A percentile compares a stretch with the other conserved stretches of the same genome.
phyloP scores from a whole-genome alignment of 2,888 invertebrate species.

The Meiosimyza platycephala region DNA sequence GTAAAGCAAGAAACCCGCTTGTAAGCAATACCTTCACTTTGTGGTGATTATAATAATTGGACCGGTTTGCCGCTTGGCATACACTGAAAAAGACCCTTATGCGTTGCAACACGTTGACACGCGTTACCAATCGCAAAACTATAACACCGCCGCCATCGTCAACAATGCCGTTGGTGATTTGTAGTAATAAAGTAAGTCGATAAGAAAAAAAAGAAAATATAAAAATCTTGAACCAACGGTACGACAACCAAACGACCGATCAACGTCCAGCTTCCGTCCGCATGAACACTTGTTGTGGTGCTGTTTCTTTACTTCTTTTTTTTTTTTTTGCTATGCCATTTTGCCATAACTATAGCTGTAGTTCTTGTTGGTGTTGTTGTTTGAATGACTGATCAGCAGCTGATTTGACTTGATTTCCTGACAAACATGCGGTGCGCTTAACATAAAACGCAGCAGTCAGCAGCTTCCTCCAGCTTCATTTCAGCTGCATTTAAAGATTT shows the following conservation, averaged over 20 bases:
- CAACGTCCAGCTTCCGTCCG: conserved; percentile 23
- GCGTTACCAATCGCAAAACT: conserved; percentile 58
- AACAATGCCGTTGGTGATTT: conserved; percentile 5
- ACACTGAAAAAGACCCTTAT: no score
- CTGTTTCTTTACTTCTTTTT: conserved; percentile 25
- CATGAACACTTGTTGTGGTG: conserved; percentile 3
- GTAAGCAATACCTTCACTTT: no score
- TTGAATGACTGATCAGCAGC: conserved; percentile 53
- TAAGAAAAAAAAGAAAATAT: conserved; percentile 8
- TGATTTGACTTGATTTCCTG: conserved; percentile 63
- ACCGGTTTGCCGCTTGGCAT: background rate
- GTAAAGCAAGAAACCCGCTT: no score
- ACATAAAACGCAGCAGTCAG: background rate
- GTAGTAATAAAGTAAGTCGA: conserved; percentile 6
- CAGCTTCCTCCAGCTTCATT: background rate
- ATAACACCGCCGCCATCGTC: conserved; percentile 49
- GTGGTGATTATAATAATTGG: background rate
- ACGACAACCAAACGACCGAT: background rate
- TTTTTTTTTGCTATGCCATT: conserved; percentile 15
- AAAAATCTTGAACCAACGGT: conserved; percentile 29
- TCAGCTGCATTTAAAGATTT: background rate
- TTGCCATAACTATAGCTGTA: conserved; percentile 21
- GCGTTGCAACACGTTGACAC: conserved; percentile 53
- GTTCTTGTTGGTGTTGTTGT: conserved; percentile 32
- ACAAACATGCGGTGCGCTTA: conserved; percentile 45